Base-by-base conservation (phyloP, 1,140 invertebrate species). In the Ylistrum balloti region DNA sequence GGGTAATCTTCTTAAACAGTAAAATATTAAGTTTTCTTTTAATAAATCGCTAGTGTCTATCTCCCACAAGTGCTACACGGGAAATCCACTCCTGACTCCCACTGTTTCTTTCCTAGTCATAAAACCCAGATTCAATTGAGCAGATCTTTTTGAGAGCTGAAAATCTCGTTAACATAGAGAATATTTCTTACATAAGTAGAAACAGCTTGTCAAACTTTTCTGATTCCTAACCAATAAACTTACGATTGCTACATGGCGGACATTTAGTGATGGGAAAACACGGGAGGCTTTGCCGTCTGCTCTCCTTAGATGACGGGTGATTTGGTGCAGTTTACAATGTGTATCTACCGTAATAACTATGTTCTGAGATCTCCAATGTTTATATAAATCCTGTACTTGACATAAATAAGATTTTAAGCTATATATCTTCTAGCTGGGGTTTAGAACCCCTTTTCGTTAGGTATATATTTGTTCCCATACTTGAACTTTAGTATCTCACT, bases 1-100 rank as follows among this genome's bases (percentile, higher is more conserved):
- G 56, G 22, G 56, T 74, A 74, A 74, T 74, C 56, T 74, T 74
- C n/a, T 28, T 74, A 1, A 74, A 74, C 22, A 74, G 56, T 74
- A 74, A 74, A 74, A 74, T 74, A 74, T 74, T 74, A 74, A 74
- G 56, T 74, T 74, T 74, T 74, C 56, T 74, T 74, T 74, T n/a
- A 74, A 74, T 74, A 74, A 74, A 74, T 74, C 56, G 56, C 56
- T 28, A n/a, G 22, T 74, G n/a, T 28, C 56, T 74, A 74, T 74
- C 56, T 74, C 22, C 56, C 22, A 28, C 56, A 74, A 74, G 56
- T 74, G 28, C 22, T 74, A 74, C 56, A 74, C 17, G 56, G 22
- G 56, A 28, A 74, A 28, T n/a, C 2, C 22, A 74, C 56, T 74
- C 22, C 5, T 28, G 56, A 2, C 22, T 74, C 56, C 56, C 56